Evolutionary conservation across 2,888 invertebrate species (phyloP).

Genomic region (Himalopsyche kuldschensis): DNA sequence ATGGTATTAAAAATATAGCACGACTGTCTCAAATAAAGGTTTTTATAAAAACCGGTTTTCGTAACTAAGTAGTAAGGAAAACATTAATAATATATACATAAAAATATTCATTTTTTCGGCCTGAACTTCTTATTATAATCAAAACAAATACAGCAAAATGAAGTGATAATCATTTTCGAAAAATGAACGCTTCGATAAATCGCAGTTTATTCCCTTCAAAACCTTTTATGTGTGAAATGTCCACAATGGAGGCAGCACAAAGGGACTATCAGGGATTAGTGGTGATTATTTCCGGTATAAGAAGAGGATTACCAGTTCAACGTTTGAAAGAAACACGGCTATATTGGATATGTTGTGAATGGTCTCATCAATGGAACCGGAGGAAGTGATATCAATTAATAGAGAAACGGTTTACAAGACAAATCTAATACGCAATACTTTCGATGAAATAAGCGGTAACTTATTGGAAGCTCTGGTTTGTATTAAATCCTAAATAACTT

Average conservation of each 20-base stretch:
- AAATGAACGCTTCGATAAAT: background rate
- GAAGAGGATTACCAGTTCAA: conserved; percentile 20
- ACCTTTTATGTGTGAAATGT: background rate
- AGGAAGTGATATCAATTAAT: background rate
- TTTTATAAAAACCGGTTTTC: no score
- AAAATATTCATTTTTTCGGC: no score
- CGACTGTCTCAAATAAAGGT: no score
- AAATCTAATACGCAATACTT: no score
- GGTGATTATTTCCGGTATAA: conserved; percentile 24
- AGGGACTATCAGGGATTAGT: conserved; percentile 5
- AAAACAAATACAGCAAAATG: background rate
- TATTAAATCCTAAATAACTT: no score
- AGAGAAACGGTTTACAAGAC: no score
- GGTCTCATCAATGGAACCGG: background rate
- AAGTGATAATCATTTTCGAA: background rate
- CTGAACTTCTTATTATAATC: no score
- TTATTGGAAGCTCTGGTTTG: no score
- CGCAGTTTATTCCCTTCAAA: background rate
- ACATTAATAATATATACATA: no score
- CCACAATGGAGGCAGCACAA: background rate
- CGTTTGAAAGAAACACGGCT: background rate
- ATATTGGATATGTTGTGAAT: background rate
- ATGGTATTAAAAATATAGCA: no score
- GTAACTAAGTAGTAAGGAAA: no score
- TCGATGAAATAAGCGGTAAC: no score